A percentile compares a stretch with the other conserved stretches of the same genome.
Evolutionary conservation across 2,113 vertebrate species (phyloP).

Genomic region (Romanogobio albipinnatus): DNA sequence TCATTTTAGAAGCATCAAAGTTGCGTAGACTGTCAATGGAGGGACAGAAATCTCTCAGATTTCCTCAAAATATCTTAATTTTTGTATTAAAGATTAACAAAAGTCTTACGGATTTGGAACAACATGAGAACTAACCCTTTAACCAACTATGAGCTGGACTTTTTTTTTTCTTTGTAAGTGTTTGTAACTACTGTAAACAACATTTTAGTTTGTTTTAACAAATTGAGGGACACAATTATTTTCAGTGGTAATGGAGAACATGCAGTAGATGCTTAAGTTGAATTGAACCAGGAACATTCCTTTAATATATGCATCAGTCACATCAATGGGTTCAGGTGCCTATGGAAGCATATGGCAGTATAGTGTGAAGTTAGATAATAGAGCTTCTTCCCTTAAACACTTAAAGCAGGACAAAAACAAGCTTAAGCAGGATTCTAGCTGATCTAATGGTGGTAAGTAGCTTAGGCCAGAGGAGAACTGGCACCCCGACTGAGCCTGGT

Average conservation of each 20-base stretch:
- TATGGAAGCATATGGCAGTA: neutral
- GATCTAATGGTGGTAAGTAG: neutral
- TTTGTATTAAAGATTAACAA: too few species aligned
- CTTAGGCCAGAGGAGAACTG: too few species aligned
- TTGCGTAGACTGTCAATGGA: too few species aligned
- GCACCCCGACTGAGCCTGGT: too few species aligned
- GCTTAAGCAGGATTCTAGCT: neutral
- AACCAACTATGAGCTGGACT: neutral
- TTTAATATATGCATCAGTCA: neutral
- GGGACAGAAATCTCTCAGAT: too few species aligned
- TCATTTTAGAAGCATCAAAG: too few species aligned
- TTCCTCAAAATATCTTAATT: too few species aligned
- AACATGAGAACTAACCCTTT: neutral
- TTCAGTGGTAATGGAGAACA: conserved; percentile 1
- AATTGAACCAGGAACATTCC: neutral
- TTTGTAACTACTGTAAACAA: neutral
- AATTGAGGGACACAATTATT: neutral
- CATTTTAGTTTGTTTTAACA: neutral
- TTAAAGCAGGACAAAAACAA: neutral
- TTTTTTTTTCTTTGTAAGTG: neutral
- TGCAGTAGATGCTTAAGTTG: neutral
- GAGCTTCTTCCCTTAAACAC: neutral
- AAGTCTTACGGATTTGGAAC: too few species aligned
- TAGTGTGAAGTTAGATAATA: neutral
- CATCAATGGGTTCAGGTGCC: neutral